Conservation (phyloP, 2,113 vertebrate genomes). For the Oryzias melastigma region DNA sequence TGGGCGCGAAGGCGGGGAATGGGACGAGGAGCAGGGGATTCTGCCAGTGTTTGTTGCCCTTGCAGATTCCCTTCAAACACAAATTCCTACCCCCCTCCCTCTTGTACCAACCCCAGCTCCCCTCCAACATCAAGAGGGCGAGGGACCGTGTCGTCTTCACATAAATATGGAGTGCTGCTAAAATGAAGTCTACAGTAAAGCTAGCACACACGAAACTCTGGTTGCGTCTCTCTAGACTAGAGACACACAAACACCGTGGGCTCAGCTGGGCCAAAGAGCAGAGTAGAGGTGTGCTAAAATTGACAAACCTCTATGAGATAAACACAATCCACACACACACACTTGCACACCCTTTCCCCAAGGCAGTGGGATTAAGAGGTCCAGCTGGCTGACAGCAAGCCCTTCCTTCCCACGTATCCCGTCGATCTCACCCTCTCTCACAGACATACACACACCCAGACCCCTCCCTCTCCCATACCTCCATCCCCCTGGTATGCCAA, state of each 20-base stretch:
- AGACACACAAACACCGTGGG: conserved; percentile 46
- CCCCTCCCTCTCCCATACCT: conserved; percentile 49
- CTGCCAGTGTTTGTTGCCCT: conserved; percentile 46
- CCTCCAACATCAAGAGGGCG: conserved; percentile 59
- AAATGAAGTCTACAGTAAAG: conserved; percentile 68
- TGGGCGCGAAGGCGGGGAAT: conserved; percentile 18
- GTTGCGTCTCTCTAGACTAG: conserved; percentile 46
- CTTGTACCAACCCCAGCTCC: conserved; percentile 40
- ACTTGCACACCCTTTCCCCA: conserved; percentile 73
- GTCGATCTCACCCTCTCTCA: conserved; percentile 55
- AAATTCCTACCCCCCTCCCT: conserved; percentile 11
- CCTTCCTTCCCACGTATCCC: conserved; percentile 78
- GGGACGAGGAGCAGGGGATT: conserved; percentile 7
- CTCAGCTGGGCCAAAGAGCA: conserved; percentile 72
- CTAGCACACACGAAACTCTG: conserved; percentile 45
- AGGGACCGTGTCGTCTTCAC: conserved; percentile 60
- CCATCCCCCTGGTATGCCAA: conserved; percentile 52
- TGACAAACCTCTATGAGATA: conserved; percentile 71
- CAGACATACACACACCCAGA: conserved; percentile 12
- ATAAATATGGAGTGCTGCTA: conserved; percentile 66
- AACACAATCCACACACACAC: conserved; percentile 48
- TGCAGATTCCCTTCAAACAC: neutral
- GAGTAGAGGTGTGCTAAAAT: conserved; percentile 75
- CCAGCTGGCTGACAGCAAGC: conserved; percentile 82
- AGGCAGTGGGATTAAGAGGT: conserved; percentile 83